Evolutionary conservation across 30 jellyfish, hydroid and myxozoan genomes (phyloP).

Genomic region (Mastigias papua): DNA sequence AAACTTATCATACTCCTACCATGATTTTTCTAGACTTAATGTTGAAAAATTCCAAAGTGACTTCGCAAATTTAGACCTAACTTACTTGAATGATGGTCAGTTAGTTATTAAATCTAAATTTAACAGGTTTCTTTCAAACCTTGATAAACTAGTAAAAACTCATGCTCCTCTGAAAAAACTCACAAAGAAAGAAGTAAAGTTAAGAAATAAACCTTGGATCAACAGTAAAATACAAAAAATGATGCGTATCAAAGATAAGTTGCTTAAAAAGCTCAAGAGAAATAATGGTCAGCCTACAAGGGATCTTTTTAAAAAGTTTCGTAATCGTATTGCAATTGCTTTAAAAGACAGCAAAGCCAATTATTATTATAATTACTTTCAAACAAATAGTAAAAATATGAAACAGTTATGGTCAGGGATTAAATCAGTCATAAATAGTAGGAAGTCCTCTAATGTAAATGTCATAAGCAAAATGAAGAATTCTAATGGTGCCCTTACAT

Average conservation of each 20-base stretch:
- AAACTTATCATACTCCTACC: conserved; percentile 32
- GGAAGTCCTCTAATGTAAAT: conserved; percentile 16
- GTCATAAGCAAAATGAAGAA: conserved; percentile 35
- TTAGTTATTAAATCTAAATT: conserved; percentile 23
- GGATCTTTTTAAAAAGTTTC: neutral
- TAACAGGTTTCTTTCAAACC: conserved; percentile 53
- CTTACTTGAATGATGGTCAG: conserved; percentile 31
- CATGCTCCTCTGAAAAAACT: conserved; percentile 66
- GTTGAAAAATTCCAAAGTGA: conserved; percentile 51
- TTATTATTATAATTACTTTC: neutral
- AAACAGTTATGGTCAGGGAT: neutral
- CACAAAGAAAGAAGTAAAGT: conserved; percentile 31
- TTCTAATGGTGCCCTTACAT: conserved; percentile 33
- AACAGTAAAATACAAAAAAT: conserved; percentile 41
- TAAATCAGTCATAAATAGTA: neutral
- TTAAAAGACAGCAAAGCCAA: neutral
- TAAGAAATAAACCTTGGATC: conserved; percentile 53
- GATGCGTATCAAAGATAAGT: conserved; percentile 65
- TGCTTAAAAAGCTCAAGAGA: conserved; percentile 27
- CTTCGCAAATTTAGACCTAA: conserved; percentile 58
- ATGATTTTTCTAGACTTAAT: conserved; percentile 56
- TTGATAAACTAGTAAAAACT: conserved; percentile 45
- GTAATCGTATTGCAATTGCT: neutral
- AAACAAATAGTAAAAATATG: neutral
- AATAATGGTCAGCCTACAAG: neutral